Evolutionary conservation across 2,888 invertebrate species (phyloP).

Genomic region (Oxycera nigricornis): DNA sequence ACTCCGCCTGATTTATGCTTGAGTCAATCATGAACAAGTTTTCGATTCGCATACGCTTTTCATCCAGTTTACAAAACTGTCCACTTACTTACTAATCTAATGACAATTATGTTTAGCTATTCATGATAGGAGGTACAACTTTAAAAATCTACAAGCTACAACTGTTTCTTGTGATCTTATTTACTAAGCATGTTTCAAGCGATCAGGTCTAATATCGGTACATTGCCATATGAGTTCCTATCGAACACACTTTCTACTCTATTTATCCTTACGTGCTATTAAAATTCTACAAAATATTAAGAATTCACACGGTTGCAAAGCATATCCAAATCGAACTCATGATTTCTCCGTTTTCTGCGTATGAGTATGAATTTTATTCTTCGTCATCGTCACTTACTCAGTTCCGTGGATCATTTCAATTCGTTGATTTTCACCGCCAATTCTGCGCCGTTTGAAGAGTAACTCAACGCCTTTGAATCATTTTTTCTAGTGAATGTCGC

Average conservation of each 20-base stretch:
- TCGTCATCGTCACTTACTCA: too few species aligned
- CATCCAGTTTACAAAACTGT: background rate
- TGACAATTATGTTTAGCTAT: background rate
- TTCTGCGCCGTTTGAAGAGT: too few species aligned
- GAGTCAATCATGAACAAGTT: background rate
- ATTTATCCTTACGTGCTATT: background rate
- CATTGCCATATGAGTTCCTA: background rate
- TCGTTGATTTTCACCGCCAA: too few species aligned
- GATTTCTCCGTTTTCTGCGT: background rate
- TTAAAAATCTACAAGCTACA: conserved; percentile 12
- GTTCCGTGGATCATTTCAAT: too few species aligned
- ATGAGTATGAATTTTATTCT: background rate
- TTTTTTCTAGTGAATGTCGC: too few species aligned
- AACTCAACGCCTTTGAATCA: background rate
- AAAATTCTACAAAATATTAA: conserved; percentile 4
- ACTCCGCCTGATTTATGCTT: too few species aligned
- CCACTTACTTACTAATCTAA: background rate
- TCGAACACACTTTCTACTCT: background rate
- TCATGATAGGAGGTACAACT: conserved; percentile 37
- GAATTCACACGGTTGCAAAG: background rate
- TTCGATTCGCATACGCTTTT: background rate
- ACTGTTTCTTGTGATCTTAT: background rate
- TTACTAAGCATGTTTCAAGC: conserved; percentile 7
- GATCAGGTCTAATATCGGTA: conserved; percentile 19
- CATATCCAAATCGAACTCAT: background rate